Evolutionary conservation across 2,113 vertebrate genomes (phyloP).

Genomic region (Delphinapterus leucas): DNA sequence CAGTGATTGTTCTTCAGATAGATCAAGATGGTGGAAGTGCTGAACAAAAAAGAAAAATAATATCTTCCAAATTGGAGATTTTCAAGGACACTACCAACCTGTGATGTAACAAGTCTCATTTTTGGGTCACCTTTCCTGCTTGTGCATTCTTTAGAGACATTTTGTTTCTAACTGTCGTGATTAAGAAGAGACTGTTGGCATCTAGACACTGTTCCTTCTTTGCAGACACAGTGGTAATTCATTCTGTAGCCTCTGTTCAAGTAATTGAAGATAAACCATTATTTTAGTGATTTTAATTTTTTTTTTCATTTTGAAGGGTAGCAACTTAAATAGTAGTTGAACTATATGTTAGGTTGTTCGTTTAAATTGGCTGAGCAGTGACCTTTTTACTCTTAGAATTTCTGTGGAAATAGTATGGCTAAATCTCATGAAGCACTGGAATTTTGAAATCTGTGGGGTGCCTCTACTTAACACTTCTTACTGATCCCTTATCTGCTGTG

Average conservation of each 20-base stretch:
- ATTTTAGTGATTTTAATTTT: not conserved
- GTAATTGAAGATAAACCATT: not conserved
- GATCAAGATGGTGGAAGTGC: conserved; percentile 21
- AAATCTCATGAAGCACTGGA: not conserved
- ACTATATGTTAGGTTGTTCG: not conserved
- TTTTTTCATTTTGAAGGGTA: not conserved
- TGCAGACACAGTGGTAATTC: not conserved
- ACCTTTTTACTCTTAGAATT: not conserved
- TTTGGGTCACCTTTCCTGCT: not conserved
- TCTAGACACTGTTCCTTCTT: not conserved
- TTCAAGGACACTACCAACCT: not conserved
- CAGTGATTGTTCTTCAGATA: conserved; percentile 34
- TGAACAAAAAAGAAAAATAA: conserved; percentile 42
- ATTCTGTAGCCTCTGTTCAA: not conserved
- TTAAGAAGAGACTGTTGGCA: not conserved
- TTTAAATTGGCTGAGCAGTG: conserved; percentile 5
- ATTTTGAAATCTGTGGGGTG: not conserved
- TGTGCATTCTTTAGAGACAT: not conserved
- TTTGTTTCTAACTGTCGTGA: not conserved
- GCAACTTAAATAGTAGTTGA: not conserved
- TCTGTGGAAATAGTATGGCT: not conserved
- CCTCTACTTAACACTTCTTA: not conserved
- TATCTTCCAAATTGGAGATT: not conserved
- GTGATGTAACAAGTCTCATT: not conserved
- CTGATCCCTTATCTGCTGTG: not conserved